Conservation (phyloP, 2,113 vertebrate species). For the Onychorhynchus coronatus region DNA sequence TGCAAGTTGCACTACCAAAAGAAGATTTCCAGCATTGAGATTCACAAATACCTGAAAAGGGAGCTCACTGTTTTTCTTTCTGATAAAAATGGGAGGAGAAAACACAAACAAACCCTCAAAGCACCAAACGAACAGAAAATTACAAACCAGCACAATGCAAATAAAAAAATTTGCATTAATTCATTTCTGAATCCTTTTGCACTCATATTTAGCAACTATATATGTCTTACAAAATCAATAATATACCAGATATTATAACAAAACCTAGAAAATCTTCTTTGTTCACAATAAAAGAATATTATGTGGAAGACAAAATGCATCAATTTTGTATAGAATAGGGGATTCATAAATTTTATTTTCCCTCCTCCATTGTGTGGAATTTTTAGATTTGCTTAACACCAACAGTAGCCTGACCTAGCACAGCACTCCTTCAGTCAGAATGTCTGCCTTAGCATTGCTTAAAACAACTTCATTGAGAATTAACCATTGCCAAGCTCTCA, state of each 20-base stretch:
- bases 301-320: background rate
- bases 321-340: background rate
- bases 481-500: conserved; percentile 20
- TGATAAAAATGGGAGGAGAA: background rate
- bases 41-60: background rate
- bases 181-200: background rate
- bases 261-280: background rate
- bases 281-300: background rate
- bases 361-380: background rate
- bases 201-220: background rate
- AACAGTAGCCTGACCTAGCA: background rate
- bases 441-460: background rate
- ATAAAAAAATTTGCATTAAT: background rate
- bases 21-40: background rate
- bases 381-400: background rate
- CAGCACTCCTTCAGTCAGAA: background rate
- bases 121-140: background rate
- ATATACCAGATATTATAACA: background rate
- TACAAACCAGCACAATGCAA: background rate
- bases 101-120: background rate
- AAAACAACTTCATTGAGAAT: background rate
- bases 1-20: background rate
- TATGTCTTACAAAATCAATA: background rate
- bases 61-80: background rate
- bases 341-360: background rate